phyloP scores from a whole-genome alignment of 2,888 invertebrate genomes.

The Rosalia funebris region DNA sequence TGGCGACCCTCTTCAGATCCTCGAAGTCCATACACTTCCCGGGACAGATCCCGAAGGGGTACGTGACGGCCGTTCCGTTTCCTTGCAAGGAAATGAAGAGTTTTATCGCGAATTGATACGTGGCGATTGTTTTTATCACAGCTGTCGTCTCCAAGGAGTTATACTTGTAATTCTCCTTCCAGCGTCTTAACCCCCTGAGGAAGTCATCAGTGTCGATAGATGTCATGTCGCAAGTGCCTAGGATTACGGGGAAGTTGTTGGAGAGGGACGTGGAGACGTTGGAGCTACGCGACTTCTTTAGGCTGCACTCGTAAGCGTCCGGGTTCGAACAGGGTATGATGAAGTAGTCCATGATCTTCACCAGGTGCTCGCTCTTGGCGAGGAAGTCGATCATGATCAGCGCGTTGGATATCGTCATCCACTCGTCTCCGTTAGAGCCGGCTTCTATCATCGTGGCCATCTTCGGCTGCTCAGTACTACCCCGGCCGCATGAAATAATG shows the following conservation, averaged over 20 bases:
- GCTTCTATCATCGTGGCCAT: constrained; percentile 45
- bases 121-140: constrained; percentile 31
- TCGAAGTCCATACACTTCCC: constrained; percentile 21
- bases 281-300: constrained; percentile 10
- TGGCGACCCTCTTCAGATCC: constrained; percentile 40
- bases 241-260: constrained; percentile 41
- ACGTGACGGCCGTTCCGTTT: constrained; percentile 40
- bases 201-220: constrained; percentile 34
- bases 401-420: constrained; percentile 46
- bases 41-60: constrained; percentile 42
- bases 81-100: constrained; percentile 45
- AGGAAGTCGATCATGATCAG: constrained; percentile 47
- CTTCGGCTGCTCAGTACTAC: constrained; percentile 12
- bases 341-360: constrained; percentile 44
- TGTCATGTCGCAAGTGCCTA: constrained; percentile 38
- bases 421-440: constrained; percentile 45
- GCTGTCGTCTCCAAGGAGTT: constrained; percentile 36
- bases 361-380: constrained; percentile 37
- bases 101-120: constrained; percentile 35
- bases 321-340: constrained; percentile 53
- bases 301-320: constrained; percentile 45
- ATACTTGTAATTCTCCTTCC: constrained; percentile 41
- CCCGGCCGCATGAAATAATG: constrained; percentile 20
- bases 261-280: constrained; percentile 32
- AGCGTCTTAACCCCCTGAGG: constrained; percentile 39